phyloP scores from a whole-genome alignment of 2,888 invertebrate species.

The Epistrophella euchroma region DNA sequence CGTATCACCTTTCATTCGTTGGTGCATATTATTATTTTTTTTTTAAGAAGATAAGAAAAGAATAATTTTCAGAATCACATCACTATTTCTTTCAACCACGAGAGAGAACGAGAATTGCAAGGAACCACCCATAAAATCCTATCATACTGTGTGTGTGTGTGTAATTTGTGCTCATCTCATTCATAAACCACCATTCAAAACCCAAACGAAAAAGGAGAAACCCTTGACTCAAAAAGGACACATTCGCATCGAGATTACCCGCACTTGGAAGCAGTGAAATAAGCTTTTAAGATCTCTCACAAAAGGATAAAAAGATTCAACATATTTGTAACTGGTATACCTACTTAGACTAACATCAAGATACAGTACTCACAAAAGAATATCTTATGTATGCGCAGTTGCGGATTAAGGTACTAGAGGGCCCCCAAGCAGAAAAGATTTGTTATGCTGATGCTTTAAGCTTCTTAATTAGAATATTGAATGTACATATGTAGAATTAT shows the following conservation, averaged over 20 bases:
- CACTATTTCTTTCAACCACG: constrained; percentile 23
- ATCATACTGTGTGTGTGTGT: constrained; percentile 20
- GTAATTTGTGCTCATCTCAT: constrained; percentile 14
- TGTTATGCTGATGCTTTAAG: background rate
- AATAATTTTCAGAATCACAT: constrained; percentile 49
- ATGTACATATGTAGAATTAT: background rate
- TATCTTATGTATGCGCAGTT: background rate
- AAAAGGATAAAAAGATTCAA: constrained; percentile 62
- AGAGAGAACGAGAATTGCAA: constrained; percentile 2
- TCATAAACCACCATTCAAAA: constrained; percentile 8
- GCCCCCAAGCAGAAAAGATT: background rate
- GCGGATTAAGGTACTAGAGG: background rate
- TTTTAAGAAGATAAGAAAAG: constrained; percentile 37
- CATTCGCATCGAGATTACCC: constrained; percentile 58
- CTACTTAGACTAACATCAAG: constrained; percentile 11
- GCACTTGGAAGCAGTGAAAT: constrained; percentile 54
- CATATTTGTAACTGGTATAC: constrained; percentile 62
- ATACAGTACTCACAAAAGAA: background rate
- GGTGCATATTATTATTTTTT: background rate
- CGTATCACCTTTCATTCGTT: constrained; percentile 20
- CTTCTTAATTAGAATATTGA: background rate
- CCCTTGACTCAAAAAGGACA: constrained; percentile 54
- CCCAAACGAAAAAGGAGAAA: constrained; percentile 1
- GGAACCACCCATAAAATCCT: constrained; percentile 33
- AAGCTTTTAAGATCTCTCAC: constrained; percentile 63